These are phyloP conservation scores for Loriculus beryllinus DNA, from an alignment of 2,797 vertebrate species.

Conservation along the genomic window DNA sequence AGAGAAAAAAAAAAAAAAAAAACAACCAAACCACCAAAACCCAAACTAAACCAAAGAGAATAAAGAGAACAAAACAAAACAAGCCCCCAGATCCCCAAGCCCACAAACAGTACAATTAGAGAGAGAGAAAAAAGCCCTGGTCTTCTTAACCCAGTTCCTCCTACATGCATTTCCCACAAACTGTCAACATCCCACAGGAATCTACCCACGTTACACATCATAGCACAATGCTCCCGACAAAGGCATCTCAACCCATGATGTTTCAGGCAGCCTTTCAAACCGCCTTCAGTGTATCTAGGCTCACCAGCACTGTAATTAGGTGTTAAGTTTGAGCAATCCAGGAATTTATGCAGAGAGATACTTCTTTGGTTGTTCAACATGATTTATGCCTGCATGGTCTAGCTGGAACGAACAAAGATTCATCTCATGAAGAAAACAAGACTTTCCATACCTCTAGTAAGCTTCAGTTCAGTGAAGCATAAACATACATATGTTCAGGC, in stretches of 20 bases:
- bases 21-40: not conserved
- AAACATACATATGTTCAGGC: not conserved
- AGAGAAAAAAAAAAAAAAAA: not conserved
- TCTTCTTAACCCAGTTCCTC: constrained; percentile 69
- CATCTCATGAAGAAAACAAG: not conserved
- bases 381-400: constrained; percentile 26
- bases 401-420: not conserved
- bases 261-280: constrained; percentile 63
- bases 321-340: constrained; percentile 41
- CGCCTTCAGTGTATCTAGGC: constrained; percentile 52
- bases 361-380: not conserved
- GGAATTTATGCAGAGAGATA: constrained; percentile 25
- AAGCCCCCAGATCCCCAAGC: not conserved
- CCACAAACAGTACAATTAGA: constrained; percentile 23
- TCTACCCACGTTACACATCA: constrained; percentile 69
- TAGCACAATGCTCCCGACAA: constrained; percentile 70
- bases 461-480: not conserved
- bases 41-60: not conserved
- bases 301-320: constrained; percentile 70
- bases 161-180: constrained; percentile 69
- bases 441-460: not conserved
- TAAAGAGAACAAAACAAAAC: not conserved
- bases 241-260: constrained; percentile 61
- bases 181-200: constrained; percentile 73
- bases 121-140: not conserved